Evolutionary conservation across 2,888 invertebrate species (phyloP).

Genomic region (Trissolcus japonicus): DNA sequence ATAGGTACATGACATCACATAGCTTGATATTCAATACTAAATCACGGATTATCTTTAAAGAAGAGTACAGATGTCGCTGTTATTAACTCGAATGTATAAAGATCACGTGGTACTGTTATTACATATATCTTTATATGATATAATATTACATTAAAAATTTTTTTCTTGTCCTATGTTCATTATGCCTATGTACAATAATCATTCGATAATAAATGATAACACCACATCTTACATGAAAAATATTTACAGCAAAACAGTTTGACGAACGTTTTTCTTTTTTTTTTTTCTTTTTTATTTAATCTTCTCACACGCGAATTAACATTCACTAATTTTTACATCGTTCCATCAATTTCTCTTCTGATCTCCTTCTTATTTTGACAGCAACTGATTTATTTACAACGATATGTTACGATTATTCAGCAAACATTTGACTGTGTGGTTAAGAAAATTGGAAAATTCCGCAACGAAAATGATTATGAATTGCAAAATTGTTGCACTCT

Average conservation of each 20-base stretch:
- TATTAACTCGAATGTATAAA: constrained; percentile 56
- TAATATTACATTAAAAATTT: constrained; percentile 50
- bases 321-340: neutral
- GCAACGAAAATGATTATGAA: neutral
- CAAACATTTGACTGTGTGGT: constrained; percentile 22
- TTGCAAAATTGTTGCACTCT: neutral
- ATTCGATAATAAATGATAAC: constrained; percentile 22
- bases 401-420: constrained; percentile 50
- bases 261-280: neutral
- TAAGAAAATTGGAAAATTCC: neutral
- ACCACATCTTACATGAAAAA: constrained; percentile 49
- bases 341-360: neutral
- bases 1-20: constrained; percentile 76
- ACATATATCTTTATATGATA: constrained; percentile 20
- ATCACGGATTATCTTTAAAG: constrained; percentile 62
- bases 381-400: constrained; percentile 45
- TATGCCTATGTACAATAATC: constrained; percentile 52
- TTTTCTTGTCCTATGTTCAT: constrained; percentile 34
- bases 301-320: constrained; percentile 11
- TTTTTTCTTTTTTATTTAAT: neutral
- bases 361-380: constrained; percentile 4
- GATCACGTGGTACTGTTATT: constrained; percentile 55
- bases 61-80: constrained; percentile 46
- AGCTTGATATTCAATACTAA: constrained; percentile 70
- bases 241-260: constrained; percentile 37